These are phyloP conservation scores for Salpingus planirostris DNA, from an alignment of 2,888 invertebrate genomes.

Conservation along the genomic window DNA sequence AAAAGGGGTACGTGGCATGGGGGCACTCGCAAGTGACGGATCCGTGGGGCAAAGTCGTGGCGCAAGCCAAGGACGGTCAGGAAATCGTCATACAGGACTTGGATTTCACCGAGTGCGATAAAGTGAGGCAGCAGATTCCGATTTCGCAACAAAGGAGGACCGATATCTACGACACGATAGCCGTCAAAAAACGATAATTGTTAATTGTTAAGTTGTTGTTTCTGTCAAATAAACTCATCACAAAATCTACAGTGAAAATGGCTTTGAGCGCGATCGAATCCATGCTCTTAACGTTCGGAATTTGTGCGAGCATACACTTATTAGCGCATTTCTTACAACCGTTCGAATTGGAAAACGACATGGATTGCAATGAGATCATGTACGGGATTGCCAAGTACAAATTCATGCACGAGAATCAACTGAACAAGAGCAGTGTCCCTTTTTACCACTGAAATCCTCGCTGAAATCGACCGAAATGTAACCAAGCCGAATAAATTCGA, in stretches of 20 bases:
- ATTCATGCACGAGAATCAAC: background rate
- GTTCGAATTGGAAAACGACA: slow-evolving; percentile 2
- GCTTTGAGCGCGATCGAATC: background rate
- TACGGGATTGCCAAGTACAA: background rate
- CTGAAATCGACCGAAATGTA: too few relatives aligned
- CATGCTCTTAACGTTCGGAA: slow-evolving; percentile 1
- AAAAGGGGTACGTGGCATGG: slow-evolving; percentile 74
- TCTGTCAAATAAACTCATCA: too few relatives aligned
- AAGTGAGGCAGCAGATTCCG: slow-evolving; percentile 79
- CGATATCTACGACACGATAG: slow-evolving; percentile 62
- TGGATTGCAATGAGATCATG: background rate
- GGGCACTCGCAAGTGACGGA: slow-evolving; percentile 77
- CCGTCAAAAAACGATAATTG: too few relatives aligned
- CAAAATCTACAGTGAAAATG: too few relatives aligned
- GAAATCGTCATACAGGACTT: slow-evolving; percentile 66
- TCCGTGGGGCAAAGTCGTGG: slow-evolving; percentile 75
- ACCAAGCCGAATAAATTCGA: slow-evolving; percentile 4
- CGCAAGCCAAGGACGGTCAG: slow-evolving; percentile 60
- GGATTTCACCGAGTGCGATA: slow-evolving; percentile 62
- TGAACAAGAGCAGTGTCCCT: background rate
- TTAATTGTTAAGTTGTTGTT: too few relatives aligned
- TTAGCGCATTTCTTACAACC: slow-evolving; percentile 7
- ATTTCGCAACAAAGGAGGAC: slow-evolving; percentile 45
- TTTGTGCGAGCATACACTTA: slow-evolving; percentile 4
- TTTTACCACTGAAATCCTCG: background rate